These are phyloP conservation scores for Pteropus rufus DNA, from an alignment of 2,797 vertebrate genomes.

Conservation along the genomic window DNA sequence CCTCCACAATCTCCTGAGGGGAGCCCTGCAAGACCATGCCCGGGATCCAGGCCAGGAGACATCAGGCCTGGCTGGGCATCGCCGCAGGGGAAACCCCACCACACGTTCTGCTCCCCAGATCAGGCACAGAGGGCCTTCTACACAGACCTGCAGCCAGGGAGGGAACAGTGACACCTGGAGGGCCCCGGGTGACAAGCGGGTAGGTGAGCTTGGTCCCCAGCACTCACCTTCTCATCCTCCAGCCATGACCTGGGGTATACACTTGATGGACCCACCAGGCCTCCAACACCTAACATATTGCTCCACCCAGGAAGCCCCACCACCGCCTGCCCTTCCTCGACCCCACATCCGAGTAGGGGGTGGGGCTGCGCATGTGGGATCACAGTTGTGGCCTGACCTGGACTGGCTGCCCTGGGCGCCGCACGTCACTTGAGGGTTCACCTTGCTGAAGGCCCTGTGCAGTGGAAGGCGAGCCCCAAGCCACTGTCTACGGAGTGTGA, in stretches of 20 bases:
- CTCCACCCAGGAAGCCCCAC: too few species aligned
- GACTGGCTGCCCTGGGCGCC: background rate
- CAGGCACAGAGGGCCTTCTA: background rate
- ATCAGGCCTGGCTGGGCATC: too few species aligned
- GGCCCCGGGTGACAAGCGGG: too few species aligned
- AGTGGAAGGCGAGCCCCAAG: background rate
- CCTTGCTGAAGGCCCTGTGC: background rate
- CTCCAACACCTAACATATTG: too few species aligned
- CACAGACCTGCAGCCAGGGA: background rate
- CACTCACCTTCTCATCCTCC: background rate
- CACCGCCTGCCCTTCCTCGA: background rate
- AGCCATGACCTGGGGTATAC: background rate
- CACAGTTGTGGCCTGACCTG: background rate
- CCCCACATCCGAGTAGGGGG: background rate
- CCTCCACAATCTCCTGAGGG: conserved; percentile 93
- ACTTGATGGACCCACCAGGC: too few species aligned
- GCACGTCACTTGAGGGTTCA: background rate
- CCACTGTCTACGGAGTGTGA: background rate
- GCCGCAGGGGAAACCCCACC: background rate
- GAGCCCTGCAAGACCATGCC: conserved; percentile 84
- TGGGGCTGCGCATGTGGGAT: background rate
- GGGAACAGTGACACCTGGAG: background rate
- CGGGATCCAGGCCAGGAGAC: fast-evolving
- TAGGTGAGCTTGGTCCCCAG: background rate
- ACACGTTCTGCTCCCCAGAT: background rate